Evolutionary conservation across 1,140 invertebrate species (phyloP), one percentile per base, ranked within the genome.

Genomic region (Drosophila pseudoobscura): DNA sequence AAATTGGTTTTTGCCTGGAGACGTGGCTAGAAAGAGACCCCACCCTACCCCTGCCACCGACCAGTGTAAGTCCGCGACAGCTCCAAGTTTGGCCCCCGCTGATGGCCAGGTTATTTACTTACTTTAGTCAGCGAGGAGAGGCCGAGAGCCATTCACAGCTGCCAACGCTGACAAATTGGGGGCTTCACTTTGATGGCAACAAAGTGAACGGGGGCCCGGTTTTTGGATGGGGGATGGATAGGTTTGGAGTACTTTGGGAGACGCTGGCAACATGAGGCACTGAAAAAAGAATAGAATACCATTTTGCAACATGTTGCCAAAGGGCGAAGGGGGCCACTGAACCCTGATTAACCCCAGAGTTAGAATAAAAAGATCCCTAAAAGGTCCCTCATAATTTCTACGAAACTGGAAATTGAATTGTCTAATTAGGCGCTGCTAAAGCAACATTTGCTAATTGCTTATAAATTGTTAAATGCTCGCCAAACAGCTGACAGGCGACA

Each of bases 401-500:
- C 41, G 61, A 11, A 58, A 68, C 46, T 58, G 61, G 15, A 20
- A 62, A 61, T 60, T 66, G 54, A 78, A 75, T 78, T 65, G 63
- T 47, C 45, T 70, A 82, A 79, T 80, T 82, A 82, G 72, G 78
- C 64, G 24, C 47, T 52, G 46, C 78, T 31, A 71, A 31, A 39
- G 56, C 65, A 64, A 72, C 70, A 71, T 68, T 78, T 72, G 31
- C 76, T 77, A 84, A 84, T 84, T 84, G 75, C 80, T 79, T 84
- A 85, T 85, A 84, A 79, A 84, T 84, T 76, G 76, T 76, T 84
- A 65, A 83, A 78, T 77, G 72, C 54, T 61, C 62, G 72, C 60
- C 35, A 39, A 39, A 52, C 80, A 80, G 66, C 75, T 84, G 80
- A 62, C 72, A 58, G 56, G 31, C 57, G 54, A 66, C 75, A 80